Conservation (phyloP, 2,113 vertebrate genomes). For the Osmerus mordax region DNA sequence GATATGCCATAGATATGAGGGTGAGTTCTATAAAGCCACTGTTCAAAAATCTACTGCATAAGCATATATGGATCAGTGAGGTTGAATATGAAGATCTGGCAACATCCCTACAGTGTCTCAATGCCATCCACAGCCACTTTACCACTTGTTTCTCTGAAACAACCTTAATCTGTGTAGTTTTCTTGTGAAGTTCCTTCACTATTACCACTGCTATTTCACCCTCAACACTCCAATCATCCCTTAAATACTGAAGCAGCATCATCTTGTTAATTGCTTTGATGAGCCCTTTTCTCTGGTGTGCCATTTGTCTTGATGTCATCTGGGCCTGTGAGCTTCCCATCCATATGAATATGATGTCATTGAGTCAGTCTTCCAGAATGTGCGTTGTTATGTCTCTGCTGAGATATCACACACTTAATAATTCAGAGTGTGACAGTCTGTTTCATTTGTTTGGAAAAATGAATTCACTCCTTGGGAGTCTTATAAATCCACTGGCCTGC, state of each 20-base stretch:
- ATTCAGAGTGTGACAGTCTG: slow-evolving; percentile 30
- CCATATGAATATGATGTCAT: not conserved
- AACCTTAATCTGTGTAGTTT: slow-evolving; percentile 12
- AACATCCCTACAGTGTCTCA: slow-evolving; percentile 21
- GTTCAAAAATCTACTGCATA: slow-evolving; percentile 9
- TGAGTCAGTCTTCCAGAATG: slow-evolving; percentile 17
- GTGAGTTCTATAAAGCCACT: slow-evolving; percentile 7
- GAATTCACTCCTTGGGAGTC: too few species aligned
- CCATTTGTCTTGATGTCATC: not conserved
- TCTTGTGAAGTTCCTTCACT: not conserved
- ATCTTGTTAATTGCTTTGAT: not conserved
- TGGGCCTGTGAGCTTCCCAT: too few species aligned
- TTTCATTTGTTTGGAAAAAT: slow-evolving; percentile 34
- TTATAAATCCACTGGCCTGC: not conserved
- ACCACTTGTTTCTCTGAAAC: not conserved
- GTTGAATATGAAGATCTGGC: slow-evolving; percentile 22
- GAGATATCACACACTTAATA: slow-evolving; percentile 40
- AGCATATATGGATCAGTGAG: slow-evolving; percentile 5
- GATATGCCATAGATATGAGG: slow-evolving; percentile 34
- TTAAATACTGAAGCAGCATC: not conserved
- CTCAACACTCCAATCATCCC: too few species aligned
- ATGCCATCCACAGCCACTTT: slow-evolving; percentile 6
- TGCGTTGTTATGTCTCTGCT: not conserved
- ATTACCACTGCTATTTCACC: not conserved
- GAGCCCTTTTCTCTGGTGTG: not conserved